Evolutionary conservation across 2,888 invertebrate species (phyloP), one percentile per base, ranked within the genome.

Genomic region (Macaria notata): DNA sequence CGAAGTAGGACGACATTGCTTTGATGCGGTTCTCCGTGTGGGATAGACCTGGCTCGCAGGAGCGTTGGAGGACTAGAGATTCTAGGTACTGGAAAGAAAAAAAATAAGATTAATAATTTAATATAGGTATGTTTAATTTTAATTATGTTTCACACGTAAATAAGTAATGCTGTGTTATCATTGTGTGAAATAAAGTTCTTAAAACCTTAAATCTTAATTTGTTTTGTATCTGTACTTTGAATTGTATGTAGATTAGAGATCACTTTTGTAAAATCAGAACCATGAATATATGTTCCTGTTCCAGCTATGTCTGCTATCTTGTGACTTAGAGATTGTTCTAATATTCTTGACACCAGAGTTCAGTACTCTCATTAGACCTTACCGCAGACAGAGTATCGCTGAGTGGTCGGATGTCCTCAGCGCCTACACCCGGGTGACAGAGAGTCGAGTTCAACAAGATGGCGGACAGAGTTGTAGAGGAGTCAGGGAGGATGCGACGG

Each of bases 341-440:
- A 19, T 19, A 19, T 2, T 19, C 19, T 19, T 19, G 19, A 19
- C 19, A 19, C 19, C 19, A 19, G 19, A 19, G 19, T 19, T 19
- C 19, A 19, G 19, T 19, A 19, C 19, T 19, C 19, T 19, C 19
- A 1, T 19, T 19, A 19, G 19, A 19, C 7, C 92, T 89, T 84
- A 96, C 96, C 88, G 94, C 94, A 5, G 95, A 93, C 36, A 97
- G 86, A 0, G 96, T 95, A 64, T 94, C 95, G 0, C 95, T 95
- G 92, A 96, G 95, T 19, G 96, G 96, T 29, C 94, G 93, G 2
- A 86, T 62, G 41, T 88, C 83, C 3, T 86, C 81, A 45, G 94
- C 93, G 0, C 95, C 96, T 49, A 94, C 94, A 2, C 97, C 97
- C 0, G 97, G 96, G 81, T 97, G 97, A 75, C 98, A 98, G 8